These are phyloP conservation scores for Accipiter cooperii DNA, from an alignment of 2,113 vertebrate species.

Conservation along the genomic window DNA sequence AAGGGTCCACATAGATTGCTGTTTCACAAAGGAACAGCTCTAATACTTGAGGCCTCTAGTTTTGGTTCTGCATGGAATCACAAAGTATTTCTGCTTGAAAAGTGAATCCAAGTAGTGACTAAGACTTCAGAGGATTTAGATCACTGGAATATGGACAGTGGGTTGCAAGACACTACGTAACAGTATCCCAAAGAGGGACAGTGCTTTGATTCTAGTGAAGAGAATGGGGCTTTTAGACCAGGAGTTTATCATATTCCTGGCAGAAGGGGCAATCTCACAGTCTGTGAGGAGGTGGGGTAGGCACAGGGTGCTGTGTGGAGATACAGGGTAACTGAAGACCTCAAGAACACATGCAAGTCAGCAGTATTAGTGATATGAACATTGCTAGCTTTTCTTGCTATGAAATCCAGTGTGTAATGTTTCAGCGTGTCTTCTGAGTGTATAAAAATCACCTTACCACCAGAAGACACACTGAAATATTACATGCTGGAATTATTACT, in stretches of 20 bases:
- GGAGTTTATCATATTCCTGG: not conserved
- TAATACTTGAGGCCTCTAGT: not conserved
- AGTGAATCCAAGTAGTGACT: not conserved
- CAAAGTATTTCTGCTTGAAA: not conserved
- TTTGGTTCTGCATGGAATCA: not conserved
- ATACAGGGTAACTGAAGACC: not conserved
- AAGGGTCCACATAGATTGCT: not conserved
- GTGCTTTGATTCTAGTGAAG: not conserved
- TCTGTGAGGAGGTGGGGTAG: not conserved
- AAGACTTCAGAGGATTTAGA: not conserved
- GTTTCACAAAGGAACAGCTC: not conserved
- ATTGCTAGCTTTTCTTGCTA: not conserved
- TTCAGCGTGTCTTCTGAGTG: not conserved
- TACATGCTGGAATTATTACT: not conserved
- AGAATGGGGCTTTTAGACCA: not conserved
- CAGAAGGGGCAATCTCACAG: not conserved
- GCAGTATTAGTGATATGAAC: not conserved
- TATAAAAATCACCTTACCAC: not conserved
- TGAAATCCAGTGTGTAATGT: not conserved
- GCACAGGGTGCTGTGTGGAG: not conserved
- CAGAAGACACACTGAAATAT: not conserved
- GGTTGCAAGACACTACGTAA: not conserved
- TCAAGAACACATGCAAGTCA: not conserved
- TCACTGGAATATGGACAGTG: not conserved
- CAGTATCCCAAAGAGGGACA: not conserved